Evolutionary conservation across 1,140 invertebrate genomes (phyloP), one percentile per base, ranked within the genome.

Genomic region (Cryptotermes secundus): DNA sequence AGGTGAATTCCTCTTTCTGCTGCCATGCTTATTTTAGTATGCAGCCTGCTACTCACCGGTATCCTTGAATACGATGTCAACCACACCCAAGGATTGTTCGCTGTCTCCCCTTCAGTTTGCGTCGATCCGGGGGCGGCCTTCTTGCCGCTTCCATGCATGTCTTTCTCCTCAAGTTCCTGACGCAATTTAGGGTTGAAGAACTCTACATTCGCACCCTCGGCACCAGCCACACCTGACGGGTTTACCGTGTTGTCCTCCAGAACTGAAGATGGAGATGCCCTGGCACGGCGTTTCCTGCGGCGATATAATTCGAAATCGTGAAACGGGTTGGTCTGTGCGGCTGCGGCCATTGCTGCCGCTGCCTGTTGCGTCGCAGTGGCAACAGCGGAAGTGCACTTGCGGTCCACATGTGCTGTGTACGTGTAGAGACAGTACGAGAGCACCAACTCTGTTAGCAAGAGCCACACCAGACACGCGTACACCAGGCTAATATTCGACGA

Each of bases 51-150:
- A 90, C 92, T 92, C 90, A 95, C 94, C 79, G 95, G 94, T 85
- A 96, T 94, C 85, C 95, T 92, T 26, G 94, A 95, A 87, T 95
- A 95, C 86, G 94, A 94, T 34, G 95, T 95, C 80, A 96, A 88
- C 93, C 95, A 96, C 85, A 96, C 93, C 94, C 95, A 95, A 45
- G 93, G 92, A 86, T 94, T 81, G 34, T 81, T 81, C 9, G 34
- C 80, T 7, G 80, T 7, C 34, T 35, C 34, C 9, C 82, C 82
- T 53, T 83, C 80, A 3, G 26, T 34, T 26, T 24, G 24, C 14
- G 38, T 65, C 2, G 34, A 10, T 9, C 36, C 34, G 36, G 82
- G 14, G 45, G 10, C 34, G 82, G n/a, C 26, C 22, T 84, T 85
- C 4, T 38, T 42, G 19, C 85, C 80, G 19, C 45, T 19, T 24